phyloP scores from a whole-genome alignment of 2,113 vertebrate genomes.

The Spea bombifrons region DNA sequence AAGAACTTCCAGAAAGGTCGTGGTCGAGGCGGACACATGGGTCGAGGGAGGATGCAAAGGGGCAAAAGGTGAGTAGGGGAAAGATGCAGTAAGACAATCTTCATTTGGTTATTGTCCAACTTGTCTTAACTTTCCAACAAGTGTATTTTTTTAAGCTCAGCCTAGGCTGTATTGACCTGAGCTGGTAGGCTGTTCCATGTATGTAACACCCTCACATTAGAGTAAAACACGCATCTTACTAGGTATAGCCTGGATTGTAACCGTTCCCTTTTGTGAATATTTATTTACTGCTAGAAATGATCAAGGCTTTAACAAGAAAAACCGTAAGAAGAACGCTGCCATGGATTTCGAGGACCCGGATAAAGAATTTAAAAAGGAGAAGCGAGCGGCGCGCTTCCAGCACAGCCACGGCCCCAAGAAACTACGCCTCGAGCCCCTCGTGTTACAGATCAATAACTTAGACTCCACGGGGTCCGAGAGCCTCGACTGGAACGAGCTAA shows the following conservation, averaged over 20 bases:
- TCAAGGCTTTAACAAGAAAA: constrained; percentile 58
- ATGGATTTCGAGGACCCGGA: constrained; percentile 84
- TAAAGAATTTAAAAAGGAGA: constrained; percentile 85
- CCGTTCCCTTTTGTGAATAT: too few species aligned
- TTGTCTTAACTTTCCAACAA: too few species aligned
- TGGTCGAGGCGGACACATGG: constrained; percentile 62
- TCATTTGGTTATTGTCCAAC: too few species aligned
- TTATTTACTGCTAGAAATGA: constrained; percentile 55
- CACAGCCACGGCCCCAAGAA: constrained; percentile 66
- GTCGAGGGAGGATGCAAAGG: constrained; percentile 63
- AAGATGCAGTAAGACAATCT: too few species aligned
- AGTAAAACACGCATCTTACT: too few species aligned
- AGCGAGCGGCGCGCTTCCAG: constrained; percentile 82
- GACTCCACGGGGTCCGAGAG: constrained; percentile 70
- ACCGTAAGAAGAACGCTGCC: constrained; percentile 71
- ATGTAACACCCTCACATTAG: too few species aligned
- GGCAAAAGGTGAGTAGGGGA: constrained; percentile 56
- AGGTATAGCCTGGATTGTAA: too few species aligned
- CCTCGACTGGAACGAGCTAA: constrained; percentile 87
- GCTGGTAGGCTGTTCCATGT: too few species aligned
- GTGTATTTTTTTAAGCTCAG: too few species aligned
- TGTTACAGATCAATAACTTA: constrained; percentile 75
- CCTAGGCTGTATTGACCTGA: too few species aligned
- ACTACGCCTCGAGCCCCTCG: constrained; percentile 80
- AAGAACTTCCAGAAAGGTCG: constrained; percentile 57